phyloP scores from a whole-genome alignment of 2,888 invertebrate species.

The Calameuta filiformis region DNA sequence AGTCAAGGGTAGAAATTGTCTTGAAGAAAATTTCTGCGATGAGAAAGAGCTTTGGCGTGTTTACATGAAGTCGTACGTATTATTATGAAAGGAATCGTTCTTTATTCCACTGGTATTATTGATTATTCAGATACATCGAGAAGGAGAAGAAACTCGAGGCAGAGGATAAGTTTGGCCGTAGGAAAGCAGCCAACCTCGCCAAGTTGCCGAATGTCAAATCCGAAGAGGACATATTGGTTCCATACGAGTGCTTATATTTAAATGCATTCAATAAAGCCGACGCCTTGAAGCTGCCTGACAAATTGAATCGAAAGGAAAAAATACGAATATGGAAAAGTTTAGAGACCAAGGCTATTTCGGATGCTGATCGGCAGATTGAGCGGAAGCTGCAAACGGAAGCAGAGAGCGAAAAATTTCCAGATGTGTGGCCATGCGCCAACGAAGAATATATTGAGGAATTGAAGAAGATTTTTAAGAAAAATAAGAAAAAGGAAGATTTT shows the following conservation, averaged over 20 bases:
- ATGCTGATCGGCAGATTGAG: neutral
- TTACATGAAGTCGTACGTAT: constrained; percentile 42
- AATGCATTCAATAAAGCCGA: constrained; percentile 38
- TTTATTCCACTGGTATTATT: neutral
- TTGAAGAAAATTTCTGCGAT: constrained; percentile 20
- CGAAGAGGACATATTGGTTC: constrained; percentile 28
- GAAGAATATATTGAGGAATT: constrained; percentile 34
- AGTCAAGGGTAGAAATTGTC: constrained; percentile 10
- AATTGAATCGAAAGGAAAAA: constrained; percentile 36
- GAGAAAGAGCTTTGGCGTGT: constrained; percentile 40
- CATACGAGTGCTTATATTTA: constrained; percentile 38
- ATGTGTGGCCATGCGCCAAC: constrained; percentile 42
- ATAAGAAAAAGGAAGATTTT: constrained; percentile 32
- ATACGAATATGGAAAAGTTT: constrained; percentile 49
- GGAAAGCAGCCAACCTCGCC: constrained; percentile 30
- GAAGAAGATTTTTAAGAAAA: constrained; percentile 24
- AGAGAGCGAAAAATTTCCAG: constrained; percentile 40
- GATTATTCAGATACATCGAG: constrained; percentile 37
- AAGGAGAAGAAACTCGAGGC: constrained; percentile 30
- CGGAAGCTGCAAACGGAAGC: constrained; percentile 9
- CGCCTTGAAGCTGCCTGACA: constrained; percentile 32
- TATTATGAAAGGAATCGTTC: neutral
- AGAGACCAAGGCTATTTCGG: constrained; percentile 24
- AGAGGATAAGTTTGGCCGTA: constrained; percentile 38
- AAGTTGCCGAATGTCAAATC: constrained; percentile 38